Evolutionary conservation across 2,797 vertebrate species (phyloP).

Genomic region (Gila robusta): DNA sequence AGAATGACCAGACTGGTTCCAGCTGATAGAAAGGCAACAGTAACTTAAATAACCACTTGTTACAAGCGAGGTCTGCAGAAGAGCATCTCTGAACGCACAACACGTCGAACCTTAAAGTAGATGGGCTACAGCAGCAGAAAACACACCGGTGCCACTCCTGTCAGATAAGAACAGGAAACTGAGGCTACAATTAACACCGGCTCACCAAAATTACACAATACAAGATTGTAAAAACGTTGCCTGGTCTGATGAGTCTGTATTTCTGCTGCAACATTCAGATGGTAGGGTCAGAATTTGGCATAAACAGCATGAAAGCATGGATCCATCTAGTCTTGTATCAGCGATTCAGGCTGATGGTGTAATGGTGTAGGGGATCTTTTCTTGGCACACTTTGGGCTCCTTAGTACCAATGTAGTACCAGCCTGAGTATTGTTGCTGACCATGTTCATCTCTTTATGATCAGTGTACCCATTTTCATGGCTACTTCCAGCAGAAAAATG

Average conservation of each 20-base stretch:
- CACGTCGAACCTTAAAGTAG: not conserved
- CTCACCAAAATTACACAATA: not conserved
- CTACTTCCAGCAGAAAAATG: slow-evolving; percentile 57
- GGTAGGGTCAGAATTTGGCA: slow-evolving; percentile 45
- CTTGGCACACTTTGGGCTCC: not conserved
- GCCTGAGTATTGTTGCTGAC: not conserved
- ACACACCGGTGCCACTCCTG: not conserved
- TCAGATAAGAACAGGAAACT: not conserved
- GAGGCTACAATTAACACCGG: not conserved
- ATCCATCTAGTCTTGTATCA: slow-evolving; percentile 52
- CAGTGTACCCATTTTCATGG: slow-evolving; percentile 53
- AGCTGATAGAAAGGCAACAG: slow-evolving; percentile 6
- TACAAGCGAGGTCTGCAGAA: not conserved
- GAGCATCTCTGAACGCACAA: not conserved
- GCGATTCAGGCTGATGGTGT: not conserved
- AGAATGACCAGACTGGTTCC: slow-evolving; percentile 52
- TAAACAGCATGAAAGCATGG: slow-evolving; percentile 56
- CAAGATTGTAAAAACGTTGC: not conserved
- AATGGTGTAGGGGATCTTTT: not conserved
- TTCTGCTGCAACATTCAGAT: slow-evolving; percentile 45
- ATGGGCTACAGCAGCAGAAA: not conserved
- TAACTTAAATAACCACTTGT: not conserved
- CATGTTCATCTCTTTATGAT: not conserved
- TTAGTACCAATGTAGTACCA: not conserved
- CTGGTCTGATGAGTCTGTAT: not conserved